A percentile compares a stretch with the other conserved stretches of the same genome.
phyloP scores from a whole-genome alignment of 2,113 vertebrate species.

The Elgaria multicarinata region DNA sequence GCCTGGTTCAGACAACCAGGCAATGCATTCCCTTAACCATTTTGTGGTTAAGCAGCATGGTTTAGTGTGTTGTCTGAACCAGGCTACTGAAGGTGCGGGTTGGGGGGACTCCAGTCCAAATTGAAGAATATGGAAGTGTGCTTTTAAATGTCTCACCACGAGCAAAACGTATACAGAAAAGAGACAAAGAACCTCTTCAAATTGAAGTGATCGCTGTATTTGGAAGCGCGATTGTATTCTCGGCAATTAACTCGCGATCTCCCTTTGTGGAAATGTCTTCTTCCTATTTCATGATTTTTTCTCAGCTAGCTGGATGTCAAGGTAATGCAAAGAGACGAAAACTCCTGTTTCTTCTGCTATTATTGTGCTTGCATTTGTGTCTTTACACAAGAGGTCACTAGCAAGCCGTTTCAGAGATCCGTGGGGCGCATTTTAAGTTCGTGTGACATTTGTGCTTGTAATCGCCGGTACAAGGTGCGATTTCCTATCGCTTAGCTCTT shows the following conservation, averaged over 20 bases:
- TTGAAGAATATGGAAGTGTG: neutral
- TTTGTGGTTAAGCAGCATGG: no score
- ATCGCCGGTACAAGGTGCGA: neutral
- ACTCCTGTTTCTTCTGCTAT: no score
- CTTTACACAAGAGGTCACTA: no score
- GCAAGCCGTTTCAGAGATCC: neutral
- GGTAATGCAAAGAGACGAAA: no score
- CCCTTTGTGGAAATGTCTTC: no score
- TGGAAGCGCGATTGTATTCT: no score
- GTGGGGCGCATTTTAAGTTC: no score
- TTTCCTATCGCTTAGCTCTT: neutral
- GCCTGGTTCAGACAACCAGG: no score
- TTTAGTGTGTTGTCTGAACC: no score
- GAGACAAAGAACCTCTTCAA: neutral
- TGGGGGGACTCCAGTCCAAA: no score
- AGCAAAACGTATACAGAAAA: neutral
- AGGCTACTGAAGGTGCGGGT: no score
- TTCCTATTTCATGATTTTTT: neutral
- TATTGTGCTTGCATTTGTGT: neutral
- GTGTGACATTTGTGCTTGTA: neutral
- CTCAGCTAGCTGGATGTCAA: neutral
- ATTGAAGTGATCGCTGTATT: neutral
- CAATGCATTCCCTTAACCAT: no score
- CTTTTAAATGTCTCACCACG: neutral
- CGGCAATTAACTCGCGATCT: neutral